phyloP scores from a whole-genome alignment of 2,888 invertebrate species.

The Hofmannophila pseudospretella region DNA sequence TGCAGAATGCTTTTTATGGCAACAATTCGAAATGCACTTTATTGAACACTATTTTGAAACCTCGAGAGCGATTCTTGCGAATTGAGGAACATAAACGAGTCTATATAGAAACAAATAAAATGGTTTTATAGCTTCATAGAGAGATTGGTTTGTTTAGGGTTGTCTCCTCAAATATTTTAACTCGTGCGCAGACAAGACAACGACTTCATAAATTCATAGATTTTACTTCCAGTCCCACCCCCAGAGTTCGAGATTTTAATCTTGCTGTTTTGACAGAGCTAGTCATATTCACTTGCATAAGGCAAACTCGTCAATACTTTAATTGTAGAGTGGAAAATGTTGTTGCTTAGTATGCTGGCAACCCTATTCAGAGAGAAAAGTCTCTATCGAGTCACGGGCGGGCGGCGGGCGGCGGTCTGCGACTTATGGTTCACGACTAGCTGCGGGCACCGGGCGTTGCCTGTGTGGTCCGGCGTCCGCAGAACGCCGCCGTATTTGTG shows the following conservation, averaged over 20 bases:
- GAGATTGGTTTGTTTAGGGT: conserved; percentile 40
- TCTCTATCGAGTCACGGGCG: conserved; percentile 49
- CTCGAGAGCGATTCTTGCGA: conserved; percentile 22
- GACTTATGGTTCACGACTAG: conserved; percentile 66
- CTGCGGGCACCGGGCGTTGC: conserved; percentile 48
- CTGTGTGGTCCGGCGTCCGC: conserved; percentile 70
- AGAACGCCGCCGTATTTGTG: conserved; percentile 35
- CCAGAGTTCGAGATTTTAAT: too few relatives aligned
- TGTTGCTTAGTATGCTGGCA: too few relatives aligned
- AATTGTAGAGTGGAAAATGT: too few relatives aligned
- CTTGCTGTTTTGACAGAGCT: too few relatives aligned
- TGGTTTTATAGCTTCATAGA: conserved; percentile 50
- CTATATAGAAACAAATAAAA: conserved; percentile 54
- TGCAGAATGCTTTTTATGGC: too few relatives aligned
- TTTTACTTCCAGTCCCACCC: too few relatives aligned
- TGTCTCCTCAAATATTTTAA: too few relatives aligned
- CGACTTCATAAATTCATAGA: too few relatives aligned
- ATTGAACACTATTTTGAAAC: conserved; percentile 14
- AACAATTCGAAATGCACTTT: conserved; percentile 2
- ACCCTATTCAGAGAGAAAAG: conserved; percentile 25
- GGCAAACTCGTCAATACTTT: too few relatives aligned
- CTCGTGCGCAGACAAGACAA: too few relatives aligned
- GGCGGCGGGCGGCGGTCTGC: conserved; percentile 31
- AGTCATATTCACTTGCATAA: too few relatives aligned
- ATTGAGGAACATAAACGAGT: conserved; percentile 28